Conservation (phyloP, 2,797 vertebrate species). For the Tiaroga cobitis region DNA sequence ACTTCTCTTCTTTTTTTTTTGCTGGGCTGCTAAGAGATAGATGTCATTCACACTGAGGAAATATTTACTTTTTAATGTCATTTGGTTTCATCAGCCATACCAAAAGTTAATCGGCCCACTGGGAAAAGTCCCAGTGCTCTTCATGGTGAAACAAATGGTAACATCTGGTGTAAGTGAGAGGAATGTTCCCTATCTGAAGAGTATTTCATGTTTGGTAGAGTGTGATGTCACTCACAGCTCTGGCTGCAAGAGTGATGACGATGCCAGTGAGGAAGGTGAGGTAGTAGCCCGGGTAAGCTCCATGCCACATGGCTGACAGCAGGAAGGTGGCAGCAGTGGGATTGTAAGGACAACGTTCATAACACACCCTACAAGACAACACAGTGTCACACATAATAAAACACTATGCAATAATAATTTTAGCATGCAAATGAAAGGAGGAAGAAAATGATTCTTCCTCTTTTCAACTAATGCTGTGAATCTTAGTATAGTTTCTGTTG, state of each 20-base stretch:
- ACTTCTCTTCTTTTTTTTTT: background rate
- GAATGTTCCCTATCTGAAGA: background rate
- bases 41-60: background rate
- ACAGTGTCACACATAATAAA: constrained; percentile 15
- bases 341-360: constrained; percentile 87
- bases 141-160: background rate
- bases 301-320: constrained; percentile 94
- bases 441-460: background rate
- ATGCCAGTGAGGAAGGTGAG: constrained; percentile 93
- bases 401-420: background rate
- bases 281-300: constrained; percentile 94
- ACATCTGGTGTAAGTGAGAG: background rate
- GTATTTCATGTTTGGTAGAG: background rate
- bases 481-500: background rate
- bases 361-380: constrained; percentile 85
- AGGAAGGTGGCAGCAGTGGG: constrained; percentile 92
- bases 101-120: background rate
- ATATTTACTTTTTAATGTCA: background rate
- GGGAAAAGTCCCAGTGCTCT: background rate
- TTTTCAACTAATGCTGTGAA: background rate
- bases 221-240: constrained; percentile 81
- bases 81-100: background rate
- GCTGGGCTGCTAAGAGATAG: background rate
- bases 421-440: background rate
- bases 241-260: constrained; percentile 87